Base-by-base conservation (phyloP, 2,888 invertebrate species). In the Protodeltote pygarga region DNA sequence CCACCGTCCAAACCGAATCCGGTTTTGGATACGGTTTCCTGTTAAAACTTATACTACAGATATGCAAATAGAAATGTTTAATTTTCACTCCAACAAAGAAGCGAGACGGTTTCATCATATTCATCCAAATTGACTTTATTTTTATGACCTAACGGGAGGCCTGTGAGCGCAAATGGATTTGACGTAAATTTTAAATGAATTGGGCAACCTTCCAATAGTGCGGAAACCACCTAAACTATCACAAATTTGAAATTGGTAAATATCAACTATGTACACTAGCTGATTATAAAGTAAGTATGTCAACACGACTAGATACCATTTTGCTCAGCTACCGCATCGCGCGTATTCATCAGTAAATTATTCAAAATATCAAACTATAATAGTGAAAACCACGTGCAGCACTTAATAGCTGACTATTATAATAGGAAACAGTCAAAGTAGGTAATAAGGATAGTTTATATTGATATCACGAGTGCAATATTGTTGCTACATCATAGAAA, bases 131-230 rank as follows among this genome's bases (percentile, higher is more conserved):
- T 59, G 64, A 58, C 55, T 74, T 75, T 76, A 77, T 78, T 77
- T 81, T 75, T 71, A 75, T 63, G 74, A 64, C 74, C 63, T 62
- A 73, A 73, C 73, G 62, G 75, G 71, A 74, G 74, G 62, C 66
- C 63, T 62, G 35, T 41, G 15, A 47, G 76, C 81, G 77, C 77
- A 77, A 81, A 83, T 81, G 81, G 79, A 75, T 72, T 81, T 82
- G 85, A 86, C 85, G 86, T 74, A 81, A 76, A 77, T 82, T 78
- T 77, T 71, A 72, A 77, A 78, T 67, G 62, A 75, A 81, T 79
- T 79, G 82, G 87, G 87, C 87, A 85, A 61, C 59, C 65, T 44
- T 79, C 87, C 87, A 87, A 85, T 55, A 41, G 54, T 55, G n/a
- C 60, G 74, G 71, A 77, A 81, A 78, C 72, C 60, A 65, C 67